phyloP scores from a whole-genome alignment of 2,888 invertebrate genomes.

The Pyrocoelia pectoralis region DNA sequence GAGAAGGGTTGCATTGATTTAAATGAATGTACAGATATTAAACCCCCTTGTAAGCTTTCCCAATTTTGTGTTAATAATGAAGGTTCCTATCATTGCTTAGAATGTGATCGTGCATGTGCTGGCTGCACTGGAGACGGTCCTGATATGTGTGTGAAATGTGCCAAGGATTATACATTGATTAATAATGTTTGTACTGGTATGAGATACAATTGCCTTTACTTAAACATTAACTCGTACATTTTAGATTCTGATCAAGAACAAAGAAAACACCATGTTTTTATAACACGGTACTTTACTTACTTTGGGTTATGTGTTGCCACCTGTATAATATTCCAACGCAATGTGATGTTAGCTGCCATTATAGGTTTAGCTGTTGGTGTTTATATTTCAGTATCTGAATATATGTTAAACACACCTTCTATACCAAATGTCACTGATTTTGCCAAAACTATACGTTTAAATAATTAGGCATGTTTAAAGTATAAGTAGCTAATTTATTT shows the following conservation, averaged over 20 bases:
- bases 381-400: slow-evolving; percentile 88
- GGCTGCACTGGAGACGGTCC: slow-evolving; percentile 91
- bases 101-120: slow-evolving; percentile 84
- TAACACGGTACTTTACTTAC: slow-evolving; percentile 83
- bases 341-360: slow-evolving; percentile 76
- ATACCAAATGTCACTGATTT: slow-evolving; percentile 5
- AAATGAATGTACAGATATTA: slow-evolving; percentile 78
- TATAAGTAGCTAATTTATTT: slow-evolving; percentile 25
- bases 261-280: slow-evolving; percentile 66
- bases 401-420: slow-evolving; percentile 64
- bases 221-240: background rate
- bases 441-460: slow-evolving; percentile 4
- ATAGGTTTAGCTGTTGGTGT: slow-evolving; percentile 82
- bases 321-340: slow-evolving; percentile 85
- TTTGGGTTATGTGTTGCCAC: slow-evolving; percentile 85
- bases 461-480: slow-evolving; percentile 9
- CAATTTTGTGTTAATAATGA: slow-evolving; percentile 91
- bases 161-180: slow-evolving; percentile 73
- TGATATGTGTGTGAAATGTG: slow-evolving; percentile 88
- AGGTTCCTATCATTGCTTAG: slow-evolving; percentile 82
- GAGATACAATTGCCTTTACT: slow-evolving; percentile 41
- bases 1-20: slow-evolving; percentile 84
- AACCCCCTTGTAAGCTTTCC: slow-evolving; percentile 65
- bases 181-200: slow-evolving; percentile 81
- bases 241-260: slow-evolving; percentile 61